Evolutionary conservation across 2,797 vertebrate genomes (phyloP).

Genomic region (Halcyon chelicuti): DNA sequence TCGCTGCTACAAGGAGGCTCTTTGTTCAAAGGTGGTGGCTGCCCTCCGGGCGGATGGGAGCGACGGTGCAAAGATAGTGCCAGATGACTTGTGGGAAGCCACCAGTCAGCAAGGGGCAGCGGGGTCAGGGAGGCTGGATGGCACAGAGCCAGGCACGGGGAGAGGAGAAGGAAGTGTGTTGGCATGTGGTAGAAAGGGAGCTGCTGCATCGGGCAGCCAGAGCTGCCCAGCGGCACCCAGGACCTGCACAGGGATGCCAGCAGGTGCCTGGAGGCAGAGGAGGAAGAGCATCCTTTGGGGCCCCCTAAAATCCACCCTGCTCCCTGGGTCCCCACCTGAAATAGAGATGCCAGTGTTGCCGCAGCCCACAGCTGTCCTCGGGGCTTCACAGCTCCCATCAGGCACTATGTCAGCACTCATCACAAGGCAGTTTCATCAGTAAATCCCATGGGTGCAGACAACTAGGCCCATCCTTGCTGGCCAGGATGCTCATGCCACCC

Average conservation of each 20-base stretch:
- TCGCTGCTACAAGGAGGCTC: not conserved
- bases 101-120: fast-evolving
- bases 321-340: not conserved
- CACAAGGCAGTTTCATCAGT: fast-evolving
- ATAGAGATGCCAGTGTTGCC: no score
- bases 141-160: not conserved
- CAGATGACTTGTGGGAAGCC: fast-evolving
- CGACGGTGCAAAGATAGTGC: fast-evolving
- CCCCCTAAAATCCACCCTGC: not conserved
- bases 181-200: fast-evolving
- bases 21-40: fast-evolving
- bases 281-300: not conserved
- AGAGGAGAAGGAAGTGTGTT: fast-evolving
- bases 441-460: not conserved
- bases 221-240: fast-evolving
- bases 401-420: fast-evolving
- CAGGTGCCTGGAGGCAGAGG: fast-evolving
- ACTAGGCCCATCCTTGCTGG: not conserved
- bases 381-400: not conserved
- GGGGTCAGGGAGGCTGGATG: no score
- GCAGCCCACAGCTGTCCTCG: not conserved
- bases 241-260: not conserved
- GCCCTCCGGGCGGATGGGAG: fast-evolving
- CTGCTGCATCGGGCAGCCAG: fast-evolving
- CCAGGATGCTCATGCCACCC: not conserved